Base-by-base conservation (phyloP, 2,113 vertebrate species). In the Toxotes chatareus region DNA sequence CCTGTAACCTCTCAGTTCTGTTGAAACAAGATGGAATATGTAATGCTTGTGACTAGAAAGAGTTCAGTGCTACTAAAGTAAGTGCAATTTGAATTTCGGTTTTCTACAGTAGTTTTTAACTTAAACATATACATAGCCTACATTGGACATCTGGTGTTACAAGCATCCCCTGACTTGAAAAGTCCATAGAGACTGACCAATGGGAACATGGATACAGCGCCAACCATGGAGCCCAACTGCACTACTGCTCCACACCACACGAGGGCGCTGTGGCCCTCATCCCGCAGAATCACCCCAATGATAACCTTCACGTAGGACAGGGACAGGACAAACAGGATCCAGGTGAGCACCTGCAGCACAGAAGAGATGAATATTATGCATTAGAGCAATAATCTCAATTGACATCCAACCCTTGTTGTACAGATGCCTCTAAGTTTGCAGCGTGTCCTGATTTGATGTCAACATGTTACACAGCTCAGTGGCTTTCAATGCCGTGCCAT, bases 241-340 rank as follows among this genome's bases (percentile, higher is more conserved):
- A 97, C 96, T 71, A 97, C 94, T 8, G 95, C 95, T 61, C 96
- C 96, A 72, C 95, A 97, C 96, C 95, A 96, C 85, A 97, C 94
- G 0, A 97, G 96, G 79, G 96, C 96, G 4, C 95, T 95, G 92
- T 94, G 95, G 13, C 96, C 96, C 76, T 96, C 95, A 57, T 96
- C 95, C n/a, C 96, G 91, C 61, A 97, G 86, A 62, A 96, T 95
- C 38, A 96, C 67, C 12, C 95, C 96, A 4, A 96, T 95, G 75
- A 96, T 96, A 84, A 97, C 95, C 85, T 96, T 97, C 67, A 97
- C 95, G 11, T 97, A 97, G 60, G 96, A 96, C 38, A 97, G 82
- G 1, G 87, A 80, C n/a, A 96, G 94, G 40, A 95, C 94, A 65
- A 96, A 96, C 42, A 96, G 79, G 73, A 96, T 91, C 96, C 96